These are phyloP conservation scores for Psephotus haematonotus DNA, from an alignment of 2,113 vertebrate species.

Conservation along the genomic window DNA sequence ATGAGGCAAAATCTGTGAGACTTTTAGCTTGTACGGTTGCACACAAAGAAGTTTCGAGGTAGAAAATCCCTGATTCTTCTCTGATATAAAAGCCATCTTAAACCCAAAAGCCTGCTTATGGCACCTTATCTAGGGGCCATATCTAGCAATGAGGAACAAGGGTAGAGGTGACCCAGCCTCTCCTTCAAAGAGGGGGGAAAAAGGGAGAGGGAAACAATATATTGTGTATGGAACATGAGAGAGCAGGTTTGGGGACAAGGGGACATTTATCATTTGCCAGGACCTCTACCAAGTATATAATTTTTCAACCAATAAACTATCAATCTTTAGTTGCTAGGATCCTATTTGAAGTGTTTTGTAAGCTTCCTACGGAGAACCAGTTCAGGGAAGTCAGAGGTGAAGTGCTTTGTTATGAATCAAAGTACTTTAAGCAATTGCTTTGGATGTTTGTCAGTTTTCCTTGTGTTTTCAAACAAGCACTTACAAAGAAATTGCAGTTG, in stretches of 20 bases:
- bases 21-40: neutral
- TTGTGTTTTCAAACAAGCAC: conserved; percentile 1
- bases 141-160: conserved; percentile 17
- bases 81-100: neutral
- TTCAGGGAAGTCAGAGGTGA: neutral
- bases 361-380: neutral
- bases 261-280: neutral
- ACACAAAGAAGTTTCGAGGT: neutral
- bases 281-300: neutral
- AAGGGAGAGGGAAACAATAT: neutral
- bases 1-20: neutral
- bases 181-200: neutral
- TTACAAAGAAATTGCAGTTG: neutral
- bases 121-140: conserved; percentile 12
- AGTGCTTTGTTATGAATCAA: conserved; percentile 4
- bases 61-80: neutral
- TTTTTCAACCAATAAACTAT: neutral
- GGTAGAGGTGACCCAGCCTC: neutral
- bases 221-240: neutral
- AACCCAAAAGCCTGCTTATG: neutral
- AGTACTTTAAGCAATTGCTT: neutral
- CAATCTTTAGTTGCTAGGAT: neutral
- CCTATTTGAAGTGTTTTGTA: neutral
- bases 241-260: neutral
- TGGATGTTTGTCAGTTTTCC: neutral